These are phyloP conservation scores for Drosophila teissieri DNA, from an alignment of 1,140 invertebrate genomes.

Conservation along the genomic window DNA sequence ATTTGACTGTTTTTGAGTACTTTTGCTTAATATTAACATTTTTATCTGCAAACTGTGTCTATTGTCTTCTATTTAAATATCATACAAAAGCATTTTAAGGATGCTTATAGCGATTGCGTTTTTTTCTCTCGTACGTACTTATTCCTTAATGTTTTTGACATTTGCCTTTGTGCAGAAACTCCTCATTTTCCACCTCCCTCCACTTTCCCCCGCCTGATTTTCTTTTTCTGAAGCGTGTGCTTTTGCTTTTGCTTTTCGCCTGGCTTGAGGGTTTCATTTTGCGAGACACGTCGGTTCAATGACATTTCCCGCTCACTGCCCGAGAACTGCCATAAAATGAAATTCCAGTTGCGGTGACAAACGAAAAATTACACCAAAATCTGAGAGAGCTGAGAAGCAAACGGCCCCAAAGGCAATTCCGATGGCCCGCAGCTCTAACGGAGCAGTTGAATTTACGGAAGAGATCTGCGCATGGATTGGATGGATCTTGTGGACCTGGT, in stretches of 20 bases:
- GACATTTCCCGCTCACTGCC: constrained; percentile 53
- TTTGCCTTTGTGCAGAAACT: constrained; percentile 37
- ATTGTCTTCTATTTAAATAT: constrained; percentile 1
- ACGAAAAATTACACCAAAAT: constrained; percentile 53
- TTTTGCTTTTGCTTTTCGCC: constrained; percentile 32
- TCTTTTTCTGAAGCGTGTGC: constrained; percentile 7
- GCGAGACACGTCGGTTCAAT: constrained; percentile 67
- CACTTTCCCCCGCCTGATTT: constrained; percentile 32
- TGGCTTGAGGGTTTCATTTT: constrained; percentile 56
- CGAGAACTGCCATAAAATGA: constrained; percentile 56
- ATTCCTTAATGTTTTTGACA: constrained; percentile 51
- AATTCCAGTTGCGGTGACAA: constrained; percentile 57
- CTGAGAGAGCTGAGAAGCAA: not conserved
- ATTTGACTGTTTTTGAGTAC: too few species aligned
- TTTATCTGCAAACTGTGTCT: constrained; percentile 11
- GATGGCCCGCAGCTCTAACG: constrained; percentile 58
- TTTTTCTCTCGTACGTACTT: not conserved
- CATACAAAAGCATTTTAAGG: constrained; percentile 5
- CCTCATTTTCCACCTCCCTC: constrained; percentile 4
- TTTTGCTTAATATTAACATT: not conserved
- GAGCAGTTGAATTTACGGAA: constrained; percentile 19
- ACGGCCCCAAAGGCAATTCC: constrained; percentile 30
- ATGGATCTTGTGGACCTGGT: constrained; percentile 6
- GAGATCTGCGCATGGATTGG: constrained; percentile 14
- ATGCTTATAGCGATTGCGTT: constrained; percentile 3